Evolutionary conservation across 2,888 invertebrate genomes (phyloP), one percentile per base, ranked within the genome.

Genomic region (Oegoconia quadripuncta): DNA sequence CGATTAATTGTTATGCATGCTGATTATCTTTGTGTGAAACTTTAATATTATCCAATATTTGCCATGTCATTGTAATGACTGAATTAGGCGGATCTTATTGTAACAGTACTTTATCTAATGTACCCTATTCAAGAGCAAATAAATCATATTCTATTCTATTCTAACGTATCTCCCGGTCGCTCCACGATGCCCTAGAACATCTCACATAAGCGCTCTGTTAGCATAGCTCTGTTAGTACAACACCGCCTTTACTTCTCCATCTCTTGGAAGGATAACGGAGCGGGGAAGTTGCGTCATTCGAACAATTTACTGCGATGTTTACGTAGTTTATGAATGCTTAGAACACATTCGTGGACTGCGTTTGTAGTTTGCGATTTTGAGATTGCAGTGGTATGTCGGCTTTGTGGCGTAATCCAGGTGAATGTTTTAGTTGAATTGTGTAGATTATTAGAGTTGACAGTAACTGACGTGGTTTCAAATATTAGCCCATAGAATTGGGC

Each of bases 231-330:
- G 15, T 31, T 36, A 27, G 12, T 16, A 8, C 37, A 23, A 34
- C 42, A 35, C 13, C 18, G 18, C 13, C 17, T 25, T 27, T 22
- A 48, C 53, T 52, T 48, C 51, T 47, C 42, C 49, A 51, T 52
- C 50, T 44, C 32, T 42, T 48, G 44, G 47, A 46, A 46, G 52
- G 50, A 48, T 51, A 56, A 44, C 45, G 44, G 42, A 35, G 42
- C 45, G 44, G 41, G 34, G 42, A 25, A 35, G 48, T 64, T 53
- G 55, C 57, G 55, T 63, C 63, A 65, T 37, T 43, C 37, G 26
- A 22, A 40, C 50, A 55, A 64, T 64, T 64, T 67, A 67, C 51
- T 50, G 44, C 42, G 52, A 59, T 59, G 58, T 56, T 55, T 57
- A 54, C 56, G 44, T 59, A 45, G 51, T 64, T 66, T 66, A 64